A percentile compares a stretch with the other conserved stretches of the same genome.
Evolutionary conservation across 2,888 invertebrate species (phyloP).

Genomic region (Melolontha melolontha): DNA sequence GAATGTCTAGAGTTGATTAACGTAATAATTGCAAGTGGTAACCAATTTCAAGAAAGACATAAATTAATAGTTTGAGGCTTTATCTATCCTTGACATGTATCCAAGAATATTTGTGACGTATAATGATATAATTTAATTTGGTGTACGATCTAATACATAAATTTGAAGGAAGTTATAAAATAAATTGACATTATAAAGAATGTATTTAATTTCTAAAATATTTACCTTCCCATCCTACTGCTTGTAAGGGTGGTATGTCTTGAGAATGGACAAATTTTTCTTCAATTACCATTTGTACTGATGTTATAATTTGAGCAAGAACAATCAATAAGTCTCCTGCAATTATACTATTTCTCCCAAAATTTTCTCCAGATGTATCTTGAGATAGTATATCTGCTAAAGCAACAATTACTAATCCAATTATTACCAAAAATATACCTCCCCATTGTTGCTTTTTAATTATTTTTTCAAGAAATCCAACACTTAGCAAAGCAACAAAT

Average conservation of each 20-base stretch:
- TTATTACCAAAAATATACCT: slow-evolving; percentile 79
- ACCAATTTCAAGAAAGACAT: no score
- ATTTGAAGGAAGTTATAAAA: no score
- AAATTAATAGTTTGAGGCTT: no score
- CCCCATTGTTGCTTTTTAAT: slow-evolving; percentile 78
- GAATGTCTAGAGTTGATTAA: no score
- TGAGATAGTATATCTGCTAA: slow-evolving; percentile 75
- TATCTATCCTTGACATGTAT: no score
- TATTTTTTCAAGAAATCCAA: slow-evolving; percentile 78
- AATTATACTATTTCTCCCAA: slow-evolving; percentile 79
- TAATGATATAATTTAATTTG: no score
- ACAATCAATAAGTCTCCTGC: slow-evolving; percentile 84
- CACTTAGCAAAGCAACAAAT: slow-evolving; percentile 90
- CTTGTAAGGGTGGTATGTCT: slow-evolving; percentile 90
- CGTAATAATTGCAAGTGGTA: no score
- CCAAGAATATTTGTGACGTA: no score
- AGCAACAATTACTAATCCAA: slow-evolving; percentile 81
- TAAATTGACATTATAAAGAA: no score
- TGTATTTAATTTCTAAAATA: no score
- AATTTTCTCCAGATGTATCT: slow-evolving; percentile 60
- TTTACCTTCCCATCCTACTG: slow-evolving; percentile 91
- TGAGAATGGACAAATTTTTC: slow-evolving; percentile 88
- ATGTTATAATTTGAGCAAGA: slow-evolving; percentile 83
- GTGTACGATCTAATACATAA: no score
- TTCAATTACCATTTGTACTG: slow-evolving; percentile 94